A percentile compares a stretch with the other conserved stretches of the same genome.
These are phyloP conservation scores for Leucophenga montana DNA, from an alignment of 2,888 invertebrate genomes.

Conservation along the genomic window DNA sequence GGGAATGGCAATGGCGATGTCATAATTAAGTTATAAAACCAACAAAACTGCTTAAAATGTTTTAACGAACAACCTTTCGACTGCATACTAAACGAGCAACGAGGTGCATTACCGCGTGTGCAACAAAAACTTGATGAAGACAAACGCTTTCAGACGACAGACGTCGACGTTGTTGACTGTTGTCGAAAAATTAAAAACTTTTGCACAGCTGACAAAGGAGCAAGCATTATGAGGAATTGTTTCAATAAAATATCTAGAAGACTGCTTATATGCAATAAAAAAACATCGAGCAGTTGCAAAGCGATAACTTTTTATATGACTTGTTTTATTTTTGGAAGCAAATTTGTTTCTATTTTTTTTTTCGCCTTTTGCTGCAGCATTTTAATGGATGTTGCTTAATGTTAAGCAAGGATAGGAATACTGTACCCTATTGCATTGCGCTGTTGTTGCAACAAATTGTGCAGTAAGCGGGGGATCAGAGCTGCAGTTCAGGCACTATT, in stretches of 20 bases:
- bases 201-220: background rate
- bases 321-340: slow-evolving; percentile 23
- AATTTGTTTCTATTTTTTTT: slow-evolving; percentile 36
- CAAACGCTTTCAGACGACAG: too few species aligned
- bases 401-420: slow-evolving; percentile 26
- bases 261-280: background rate
- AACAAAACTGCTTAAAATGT: too few species aligned
- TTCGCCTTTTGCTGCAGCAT: slow-evolving; percentile 52
- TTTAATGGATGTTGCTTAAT: slow-evolving; percentile 32
- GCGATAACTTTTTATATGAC: slow-evolving; percentile 25
- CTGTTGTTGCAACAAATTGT: slow-evolving; percentile 9
- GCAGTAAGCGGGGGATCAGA: slow-evolving; percentile 35
- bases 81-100: background rate
- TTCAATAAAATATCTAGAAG: background rate
- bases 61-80: background rate
- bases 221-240: slow-evolving; percentile 5
- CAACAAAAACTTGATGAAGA: too few species aligned
- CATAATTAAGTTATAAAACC: slow-evolving; percentile 4
- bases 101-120: background rate
- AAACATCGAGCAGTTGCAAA: background rate
- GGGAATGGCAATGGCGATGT: background rate
- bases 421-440: slow-evolving; percentile 19
- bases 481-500: background rate
- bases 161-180: too few species aligned
- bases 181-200: too few species aligned